These are phyloP conservation scores for Drosophila barbarae DNA, from an alignment of 2,888 invertebrate species.

Conservation along the genomic window DNA sequence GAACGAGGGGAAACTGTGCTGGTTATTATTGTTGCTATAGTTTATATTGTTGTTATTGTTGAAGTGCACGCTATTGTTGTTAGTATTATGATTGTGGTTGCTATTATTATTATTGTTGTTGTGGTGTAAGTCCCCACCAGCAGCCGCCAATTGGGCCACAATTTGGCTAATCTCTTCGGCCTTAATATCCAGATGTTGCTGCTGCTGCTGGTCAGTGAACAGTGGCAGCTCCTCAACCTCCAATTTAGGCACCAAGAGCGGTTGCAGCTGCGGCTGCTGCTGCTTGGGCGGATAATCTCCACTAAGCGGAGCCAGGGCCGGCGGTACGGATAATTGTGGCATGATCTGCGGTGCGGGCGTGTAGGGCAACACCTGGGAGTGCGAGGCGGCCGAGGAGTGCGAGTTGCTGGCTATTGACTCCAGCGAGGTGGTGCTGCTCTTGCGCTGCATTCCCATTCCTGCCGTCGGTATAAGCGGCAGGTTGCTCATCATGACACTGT, in stretches of 20 bases:
- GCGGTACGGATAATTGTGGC: slow-evolving; percentile 60
- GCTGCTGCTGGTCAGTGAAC: slow-evolving; percentile 17
- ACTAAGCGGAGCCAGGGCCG: slow-evolving; percentile 70
- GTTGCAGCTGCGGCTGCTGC: slow-evolving; percentile 12
- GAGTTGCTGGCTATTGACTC: slow-evolving; percentile 78
- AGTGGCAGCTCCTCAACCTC: slow-evolving; percentile 24
- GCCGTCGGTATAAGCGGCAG: slow-evolving; percentile 56
- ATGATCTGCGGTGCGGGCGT: slow-evolving; percentile 36
- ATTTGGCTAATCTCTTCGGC: slow-evolving; percentile 73
- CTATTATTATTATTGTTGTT: slow-evolving; percentile 31
- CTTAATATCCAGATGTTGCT: slow-evolving; percentile 56
- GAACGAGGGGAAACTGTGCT: slow-evolving; percentile 67
- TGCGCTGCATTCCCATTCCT: slow-evolving; percentile 72
- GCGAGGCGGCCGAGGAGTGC: slow-evolving; percentile 70
- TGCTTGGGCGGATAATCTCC: slow-evolving; percentile 34
- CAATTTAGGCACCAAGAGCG: slow-evolving; percentile 31
- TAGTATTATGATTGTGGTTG: slow-evolving; percentile 28
- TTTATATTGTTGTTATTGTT: slow-evolving; percentile 46
- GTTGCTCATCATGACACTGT: slow-evolving; percentile 22
- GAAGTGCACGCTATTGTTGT: slow-evolving; percentile 50
- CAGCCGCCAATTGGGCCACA: slow-evolving; percentile 65
- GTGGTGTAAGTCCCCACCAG: slow-evolving; percentile 49
- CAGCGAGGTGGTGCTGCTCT: slow-evolving; percentile 77
- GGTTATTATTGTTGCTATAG: slow-evolving; percentile 60
- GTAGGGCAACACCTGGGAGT: slow-evolving; percentile 54